Evolutionary conservation across 2,888 invertebrate genomes (phyloP), one percentile per base, ranked within the genome.

Genomic region (Willowsia nigromaculata): DNA sequence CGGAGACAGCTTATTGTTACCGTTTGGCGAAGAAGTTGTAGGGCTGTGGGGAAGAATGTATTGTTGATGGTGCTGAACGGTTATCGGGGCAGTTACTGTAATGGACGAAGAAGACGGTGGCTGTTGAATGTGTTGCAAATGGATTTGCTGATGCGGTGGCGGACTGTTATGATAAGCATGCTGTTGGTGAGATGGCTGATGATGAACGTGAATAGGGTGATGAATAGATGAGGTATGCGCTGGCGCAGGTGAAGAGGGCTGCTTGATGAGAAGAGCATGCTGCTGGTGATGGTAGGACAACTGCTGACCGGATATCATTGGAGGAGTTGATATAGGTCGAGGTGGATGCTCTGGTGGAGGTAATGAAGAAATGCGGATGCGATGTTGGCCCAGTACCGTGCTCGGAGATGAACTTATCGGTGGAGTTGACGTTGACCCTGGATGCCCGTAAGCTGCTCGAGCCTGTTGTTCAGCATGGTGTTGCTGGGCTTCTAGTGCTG

Each of bases 231-330:
- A 37, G 4, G 80, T 22, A 62, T 88, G 87, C 18, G 82, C 82
- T 43, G 81, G 82, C 40, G 43, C 56, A 22, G 81, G 87, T 3
- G 87, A 88, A n/a, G 56, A 37, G 18, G 81, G 37, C 22, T 82
- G 84, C 13, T 71, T 82, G 22, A 88, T 76, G 11, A 84, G 68
- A 25, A 88, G 65, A n/a, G 88, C 81, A 25, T 88, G 88, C 18
- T 74, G 78, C 43, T 18, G 43, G 22, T 47, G 50, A 27, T 56
- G 59, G 22, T 88, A 82, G 7, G 80, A 53, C 65, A 84, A 18
- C 30, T 82, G 88, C 50, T 88, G 88, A 25, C 83, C 68, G 47
- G 88, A 83, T 83, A 88, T 88, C 88, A 88, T 84, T 65, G 88
- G 88, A 13, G 88, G 88, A 30, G 88, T 88, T 1, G 88, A 88